Evolutionary conservation across 2,888 invertebrate species (phyloP).

Genomic region (Auanema sp.): DNA sequence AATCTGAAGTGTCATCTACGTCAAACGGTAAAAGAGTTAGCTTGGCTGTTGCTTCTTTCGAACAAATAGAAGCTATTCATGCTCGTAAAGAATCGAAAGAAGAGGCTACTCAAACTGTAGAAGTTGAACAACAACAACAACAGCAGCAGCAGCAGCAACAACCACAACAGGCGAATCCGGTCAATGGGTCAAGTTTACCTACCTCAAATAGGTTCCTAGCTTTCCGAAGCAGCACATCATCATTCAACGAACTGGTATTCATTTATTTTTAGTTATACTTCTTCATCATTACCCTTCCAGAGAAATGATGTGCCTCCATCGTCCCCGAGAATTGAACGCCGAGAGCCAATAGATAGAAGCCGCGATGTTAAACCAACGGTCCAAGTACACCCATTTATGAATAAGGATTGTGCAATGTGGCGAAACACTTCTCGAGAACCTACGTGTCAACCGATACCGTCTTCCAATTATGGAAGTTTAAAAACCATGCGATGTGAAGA

Average conservation of each 20-base stretch:
- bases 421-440: too few relatives aligned
- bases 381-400: conserved; percentile 24
- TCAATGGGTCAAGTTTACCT: too few relatives aligned
- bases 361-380: conserved; percentile 20
- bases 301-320: not conserved
- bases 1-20: too few relatives aligned
- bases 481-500: not conserved
- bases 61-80: conserved; percentile 7
- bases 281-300: not conserved
- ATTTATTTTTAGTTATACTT: not conserved
- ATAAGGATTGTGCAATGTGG: too few relatives aligned
- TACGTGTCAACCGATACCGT: too few relatives aligned
- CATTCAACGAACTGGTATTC: conserved; percentile 15
- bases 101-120: conserved; percentile 38
- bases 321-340: not conserved
- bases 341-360: conserved; percentile 1
- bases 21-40: too few relatives aligned
- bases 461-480: not conserved
- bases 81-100: conserved; percentile 36
- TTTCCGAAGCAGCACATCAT: conserved; percentile 24
- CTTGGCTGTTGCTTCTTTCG: too few relatives aligned
- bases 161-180: too few relatives aligned
- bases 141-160: too few relatives aligned
- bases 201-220: conserved; percentile 26
- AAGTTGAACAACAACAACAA: not conserved